phyloP scores from a whole-genome alignment of 2,113 vertebrate species.

The Anthoscopus minutus region DNA sequence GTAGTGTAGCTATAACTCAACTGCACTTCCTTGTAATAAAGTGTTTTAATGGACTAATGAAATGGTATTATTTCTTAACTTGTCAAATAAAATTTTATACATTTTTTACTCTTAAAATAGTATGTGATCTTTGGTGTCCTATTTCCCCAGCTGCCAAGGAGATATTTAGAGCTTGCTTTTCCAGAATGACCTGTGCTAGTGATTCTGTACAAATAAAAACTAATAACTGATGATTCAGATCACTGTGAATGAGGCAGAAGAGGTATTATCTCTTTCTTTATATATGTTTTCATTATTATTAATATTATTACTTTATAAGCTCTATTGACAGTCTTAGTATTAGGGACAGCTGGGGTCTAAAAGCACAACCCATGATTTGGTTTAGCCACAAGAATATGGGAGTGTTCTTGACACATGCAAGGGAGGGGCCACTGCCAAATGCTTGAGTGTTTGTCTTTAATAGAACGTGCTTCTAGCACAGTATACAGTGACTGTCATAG shows the following conservation, averaged over 20 bases:
- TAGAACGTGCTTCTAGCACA: not conserved
- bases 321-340: not conserved
- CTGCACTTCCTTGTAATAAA: not conserved
- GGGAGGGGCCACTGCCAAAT: not conserved
- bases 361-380: not conserved
- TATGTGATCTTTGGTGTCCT: not conserved
- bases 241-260: not conserved
- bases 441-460: not conserved
- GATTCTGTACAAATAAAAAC: not conserved
- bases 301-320: not conserved
- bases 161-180: not conserved
- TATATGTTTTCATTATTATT: not conserved
- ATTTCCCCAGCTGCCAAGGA: not conserved
- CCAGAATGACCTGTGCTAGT: not conserved
- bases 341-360: not conserved
- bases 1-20: not conserved
- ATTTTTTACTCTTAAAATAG: not conserved
- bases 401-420: not conserved
- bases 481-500: not conserved
- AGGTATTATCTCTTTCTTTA: not conserved
- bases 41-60: not conserved
- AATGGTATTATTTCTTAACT: not conserved
- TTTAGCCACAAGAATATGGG: not conserved
- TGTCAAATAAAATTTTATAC: not conserved
- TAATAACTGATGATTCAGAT: not conserved